Conservation (phyloP, 53 echinoderm and acorn worm genomes). For the Temnopleurus reevesii region DNA sequence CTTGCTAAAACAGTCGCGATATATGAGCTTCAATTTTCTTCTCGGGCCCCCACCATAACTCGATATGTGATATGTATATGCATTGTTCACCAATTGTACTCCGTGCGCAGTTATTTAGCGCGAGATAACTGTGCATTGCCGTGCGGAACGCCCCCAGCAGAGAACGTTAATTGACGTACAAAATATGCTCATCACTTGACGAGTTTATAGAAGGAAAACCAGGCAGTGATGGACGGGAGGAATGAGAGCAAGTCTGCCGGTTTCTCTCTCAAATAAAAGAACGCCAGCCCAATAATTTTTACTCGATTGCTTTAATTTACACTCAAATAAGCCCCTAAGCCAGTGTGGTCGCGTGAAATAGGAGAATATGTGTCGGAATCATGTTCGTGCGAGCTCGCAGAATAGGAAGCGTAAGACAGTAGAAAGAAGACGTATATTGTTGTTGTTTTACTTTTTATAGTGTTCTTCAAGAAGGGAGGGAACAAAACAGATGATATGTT, state of each 20-base stretch:
- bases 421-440: background rate
- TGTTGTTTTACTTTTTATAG: too few relatives aligned
- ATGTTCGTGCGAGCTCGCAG: constrained; percentile 7
- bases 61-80: background rate
- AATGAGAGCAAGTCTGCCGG: constrained; percentile 39
- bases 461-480: too few relatives aligned
- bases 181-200: constrained; percentile 48
- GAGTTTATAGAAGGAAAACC: background rate
- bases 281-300: constrained; percentile 48
- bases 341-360: constrained; percentile 24
- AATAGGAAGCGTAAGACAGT: background rate
- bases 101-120: constrained; percentile 26
- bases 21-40: constrained; percentile 33
- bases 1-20: constrained; percentile 47
- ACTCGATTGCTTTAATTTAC: constrained; percentile 51
- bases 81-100: background rate
- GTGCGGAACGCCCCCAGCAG: constrained; percentile 37
- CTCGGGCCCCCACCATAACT: constrained; percentile 10
- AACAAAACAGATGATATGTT: too few relatives aligned
- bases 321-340: constrained; percentile 40
- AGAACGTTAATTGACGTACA: constrained; percentile 51
- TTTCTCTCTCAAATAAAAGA: too few relatives aligned
- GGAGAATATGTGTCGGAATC: constrained; percentile 6
- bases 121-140: constrained; percentile 26
- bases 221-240: background rate